Base-by-base conservation (phyloP, 2,888 invertebrate genomes). In the Caenorhabditis virilis region DNA sequence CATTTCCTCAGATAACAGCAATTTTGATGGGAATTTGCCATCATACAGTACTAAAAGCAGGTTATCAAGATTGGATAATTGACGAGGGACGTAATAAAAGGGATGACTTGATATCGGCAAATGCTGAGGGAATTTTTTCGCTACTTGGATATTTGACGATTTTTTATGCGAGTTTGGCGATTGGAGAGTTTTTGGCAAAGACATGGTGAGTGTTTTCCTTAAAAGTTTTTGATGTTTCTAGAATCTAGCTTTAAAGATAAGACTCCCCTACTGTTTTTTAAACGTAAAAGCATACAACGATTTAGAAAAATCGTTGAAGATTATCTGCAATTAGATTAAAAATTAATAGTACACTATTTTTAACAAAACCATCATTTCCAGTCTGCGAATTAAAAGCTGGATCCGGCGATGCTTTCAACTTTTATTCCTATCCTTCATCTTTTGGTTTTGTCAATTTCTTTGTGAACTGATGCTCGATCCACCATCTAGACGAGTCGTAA, bases 91-190 rank as follows among this genome's bases (percentile, higher is more conserved):
- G 63, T 16, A 72, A 70, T 41, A 41, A 54, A 13, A 65, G 76
- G 9, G 71, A 69, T 15, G 70, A 63, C 25, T 59, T 93, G 30
- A 68, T 94, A 5, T 86, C 88, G 42, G 91, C 94, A 0, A 98
- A 98, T 85, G 88, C 91, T 57, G 97, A 98, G 86, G 97, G 97
- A 0, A 85, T 97, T 36, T 88, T 89, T 22, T 94, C 95, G 0
- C 86, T 89, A 35, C 85, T 90, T 0, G 95, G 97, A 1, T 95
- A 92, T 84, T 85, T 92, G 0, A 88, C 90, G 0, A 85, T 97
- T 5, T 94, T 92, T 84, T 86, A 94, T 57, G 87, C 89, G 68
- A 89, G 90, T 27, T 26, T 70, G 15, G 58, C 64, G 2, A 39
- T 76, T 20, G 76, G 69, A 38, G 58, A 65, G n/a, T 64, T 65